A percentile compares a stretch with the other conserved stretches of the same genome.
Conservation (phyloP, 2,797 vertebrate species). For the Muraenolepis orangiensis region DNA sequence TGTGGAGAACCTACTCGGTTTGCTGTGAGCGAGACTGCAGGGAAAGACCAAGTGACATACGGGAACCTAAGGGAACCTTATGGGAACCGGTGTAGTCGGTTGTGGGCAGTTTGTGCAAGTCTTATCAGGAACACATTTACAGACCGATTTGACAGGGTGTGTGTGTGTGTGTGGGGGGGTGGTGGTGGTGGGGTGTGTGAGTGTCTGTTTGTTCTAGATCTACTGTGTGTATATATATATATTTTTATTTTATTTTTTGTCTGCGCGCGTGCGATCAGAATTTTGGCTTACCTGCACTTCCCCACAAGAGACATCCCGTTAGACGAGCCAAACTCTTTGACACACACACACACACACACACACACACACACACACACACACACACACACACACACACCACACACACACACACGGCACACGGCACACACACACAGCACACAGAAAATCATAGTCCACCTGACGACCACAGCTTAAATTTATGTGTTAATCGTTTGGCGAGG, state of each 20-base stretch:
- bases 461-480: not conserved
- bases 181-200: conserved; percentile 26
- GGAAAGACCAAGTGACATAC: not conserved
- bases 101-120: conserved; percentile 11
- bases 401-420: not conserved
- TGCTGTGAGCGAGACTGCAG: not conserved
- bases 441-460: not conserved
- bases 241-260: conserved; percentile 27
- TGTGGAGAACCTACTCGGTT: not conserved
- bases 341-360: not conserved
- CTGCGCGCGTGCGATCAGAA: conserved; percentile 44
- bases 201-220: conserved; percentile 38
- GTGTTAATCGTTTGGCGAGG: not conserved
- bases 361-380: not conserved
- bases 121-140: conserved; percentile 60
- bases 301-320: conserved; percentile 43
- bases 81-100: no score
- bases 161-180: conserved; percentile 28
- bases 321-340: conserved; percentile 31
- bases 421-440: not conserved
- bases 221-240: no score
- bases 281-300: conserved; percentile 36
- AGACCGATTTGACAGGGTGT: no score
- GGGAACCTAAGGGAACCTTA: not conserved
- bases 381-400: not conserved